Evolutionary conservation across 2,888 invertebrate genomes (phyloP).

Genomic region (Eristalis arbustorum): DNA sequence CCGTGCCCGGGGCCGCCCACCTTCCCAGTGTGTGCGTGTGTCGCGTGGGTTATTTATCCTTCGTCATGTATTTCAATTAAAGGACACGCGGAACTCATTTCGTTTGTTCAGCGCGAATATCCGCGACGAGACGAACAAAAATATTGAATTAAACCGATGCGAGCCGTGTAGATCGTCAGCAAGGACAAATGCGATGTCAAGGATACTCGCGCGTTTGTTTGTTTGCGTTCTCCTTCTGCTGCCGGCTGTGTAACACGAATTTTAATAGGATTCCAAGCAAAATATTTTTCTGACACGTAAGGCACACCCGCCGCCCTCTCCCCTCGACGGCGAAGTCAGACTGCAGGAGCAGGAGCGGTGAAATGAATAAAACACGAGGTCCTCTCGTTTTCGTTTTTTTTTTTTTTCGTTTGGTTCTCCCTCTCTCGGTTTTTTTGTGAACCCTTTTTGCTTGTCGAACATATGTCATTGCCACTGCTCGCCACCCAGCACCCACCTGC

Average conservation of each 20-base stretch:
- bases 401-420: too few relatives aligned
- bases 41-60: background rate
- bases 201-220: background rate
- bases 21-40: background rate
- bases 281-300: slow-evolving; percentile 1
- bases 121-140: background rate
- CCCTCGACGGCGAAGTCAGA: background rate
- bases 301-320: background rate
- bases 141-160: background rate
- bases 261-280: slow-evolving; percentile 7
- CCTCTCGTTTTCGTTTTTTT: background rate
- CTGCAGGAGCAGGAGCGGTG: background rate
- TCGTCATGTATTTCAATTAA: background rate
- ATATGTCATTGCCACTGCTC: slow-evolving; percentile 6
- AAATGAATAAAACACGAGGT: slow-evolving; percentile 14
- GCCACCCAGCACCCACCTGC: slow-evolving; percentile 9
- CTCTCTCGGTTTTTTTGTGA: background rate
- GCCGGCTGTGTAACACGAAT: background rate
- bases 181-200: background rate
- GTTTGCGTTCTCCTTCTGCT: background rate
- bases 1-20: background rate
- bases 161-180: background rate
- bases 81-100: background rate
- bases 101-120: background rate
- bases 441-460: background rate